Evolutionary conservation across 2,888 invertebrate species (phyloP).

Genomic region (Leucoptera coffeella): DNA sequence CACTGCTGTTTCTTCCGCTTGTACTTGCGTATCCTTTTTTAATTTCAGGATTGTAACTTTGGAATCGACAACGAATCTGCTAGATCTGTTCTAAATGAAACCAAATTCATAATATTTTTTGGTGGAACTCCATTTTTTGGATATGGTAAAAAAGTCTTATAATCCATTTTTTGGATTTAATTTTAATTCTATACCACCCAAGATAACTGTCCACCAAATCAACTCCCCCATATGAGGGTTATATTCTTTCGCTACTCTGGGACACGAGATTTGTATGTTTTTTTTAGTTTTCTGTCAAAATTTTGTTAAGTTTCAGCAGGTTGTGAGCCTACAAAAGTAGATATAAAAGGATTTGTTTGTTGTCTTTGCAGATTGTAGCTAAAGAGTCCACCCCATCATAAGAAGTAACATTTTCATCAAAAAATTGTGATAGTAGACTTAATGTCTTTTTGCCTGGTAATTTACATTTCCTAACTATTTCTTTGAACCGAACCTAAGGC

Average conservation of each 20-base stretch:
- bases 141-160: slow-evolving; percentile 16
- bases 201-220: slow-evolving; percentile 16
- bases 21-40: slow-evolving; percentile 4
- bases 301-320: slow-evolving; percentile 12
- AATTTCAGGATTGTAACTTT: slow-evolving; percentile 1
- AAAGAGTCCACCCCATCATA: slow-evolving; percentile 3
- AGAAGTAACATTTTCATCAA: slow-evolving; percentile 5
- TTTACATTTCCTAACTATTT: slow-evolving; percentile 7
- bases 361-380: slow-evolving; percentile 10
- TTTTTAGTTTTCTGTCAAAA: slow-evolving; percentile 13
- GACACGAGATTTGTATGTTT: slow-evolving; percentile 15
- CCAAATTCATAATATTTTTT: slow-evolving; percentile 2
- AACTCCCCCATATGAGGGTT: slow-evolving; percentile 19
- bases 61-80: slow-evolving; percentile 3
- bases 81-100: slow-evolving; percentile 4
- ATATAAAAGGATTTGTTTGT: slow-evolving; percentile 9
- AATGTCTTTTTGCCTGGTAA: slow-evolving; percentile 1
- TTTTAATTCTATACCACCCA: slow-evolving; percentile 12
- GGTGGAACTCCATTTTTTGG: slow-evolving; percentile 4
- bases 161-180: slow-evolving; percentile 16
- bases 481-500: slow-evolving; percentile 5
- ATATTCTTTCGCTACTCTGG: slow-evolving; percentile 14
- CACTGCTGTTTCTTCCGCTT: not conserved
- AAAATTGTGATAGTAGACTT: slow-evolving; percentile 5
- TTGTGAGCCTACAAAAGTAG: slow-evolving; percentile 10